Percentiles rank a stretch among this genome's conserved stretches.
phyloP scores from a whole-genome alignment of 1,140 invertebrate genomes.

The Aphis gossypii region DNA sequence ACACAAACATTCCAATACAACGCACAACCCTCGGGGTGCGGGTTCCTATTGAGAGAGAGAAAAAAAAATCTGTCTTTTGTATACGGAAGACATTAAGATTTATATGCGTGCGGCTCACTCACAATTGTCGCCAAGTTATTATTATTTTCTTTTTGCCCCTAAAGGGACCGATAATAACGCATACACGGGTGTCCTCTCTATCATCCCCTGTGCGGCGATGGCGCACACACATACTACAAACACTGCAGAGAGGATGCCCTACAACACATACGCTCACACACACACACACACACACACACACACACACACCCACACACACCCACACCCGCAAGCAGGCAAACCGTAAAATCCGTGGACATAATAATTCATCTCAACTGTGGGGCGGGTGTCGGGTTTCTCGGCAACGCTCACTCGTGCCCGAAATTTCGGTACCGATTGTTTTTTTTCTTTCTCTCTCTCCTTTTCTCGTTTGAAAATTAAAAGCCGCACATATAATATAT shows the following conservation, averaged over 20 bases:
- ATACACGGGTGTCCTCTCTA: constrained; percentile 50
- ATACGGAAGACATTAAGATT: constrained; percentile 53
- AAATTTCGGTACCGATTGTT: constrained; percentile 5
- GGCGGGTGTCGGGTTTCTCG: constrained; percentile 40
- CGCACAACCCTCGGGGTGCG: constrained; percentile 1
- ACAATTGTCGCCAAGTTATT: constrained; percentile 57
- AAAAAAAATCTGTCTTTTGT: constrained; percentile 41
- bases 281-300: background rate
- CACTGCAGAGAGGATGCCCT: background rate
- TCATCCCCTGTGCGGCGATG: background rate
- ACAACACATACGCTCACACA: background rate
- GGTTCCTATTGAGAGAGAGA: constrained; percentile 33
- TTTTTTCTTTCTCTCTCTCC: background rate
- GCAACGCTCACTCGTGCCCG: background rate
- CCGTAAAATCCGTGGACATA: constrained; percentile 45
- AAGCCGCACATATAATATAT: background rate
- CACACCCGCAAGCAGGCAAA: background rate
- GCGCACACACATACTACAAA: background rate
- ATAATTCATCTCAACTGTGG: constrained; percentile 46
- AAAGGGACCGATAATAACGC: constrained; percentile 49
- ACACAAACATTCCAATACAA: constrained; percentile 50
- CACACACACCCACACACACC: background rate
- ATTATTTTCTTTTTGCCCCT: constrained; percentile 36
- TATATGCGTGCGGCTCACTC: constrained; percentile 43
- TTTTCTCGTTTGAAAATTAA: constrained; percentile 28